These are phyloP conservation scores for Sisor rabdophorus DNA, from an alignment of 2,113 vertebrate genomes.

Conservation along the genomic window DNA sequence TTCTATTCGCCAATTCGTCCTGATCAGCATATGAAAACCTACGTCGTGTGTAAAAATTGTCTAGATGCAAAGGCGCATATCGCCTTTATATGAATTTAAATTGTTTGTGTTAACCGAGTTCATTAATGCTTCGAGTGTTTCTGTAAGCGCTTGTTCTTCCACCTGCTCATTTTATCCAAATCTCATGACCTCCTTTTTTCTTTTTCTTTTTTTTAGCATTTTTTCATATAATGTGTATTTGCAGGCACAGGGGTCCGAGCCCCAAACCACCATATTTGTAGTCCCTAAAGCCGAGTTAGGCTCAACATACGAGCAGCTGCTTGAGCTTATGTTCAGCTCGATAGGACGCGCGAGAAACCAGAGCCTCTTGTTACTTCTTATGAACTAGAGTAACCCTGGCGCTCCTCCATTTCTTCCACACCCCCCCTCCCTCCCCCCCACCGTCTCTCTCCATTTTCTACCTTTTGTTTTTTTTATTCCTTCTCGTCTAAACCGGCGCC, in stretches of 20 bases:
- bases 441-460: neutral
- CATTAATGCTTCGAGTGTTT: too few species aligned
- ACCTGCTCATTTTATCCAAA: too few species aligned
- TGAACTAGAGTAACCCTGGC: slow-evolving; percentile 41
- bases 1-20: neutral
- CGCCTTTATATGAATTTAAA: too few species aligned
- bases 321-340: neutral
- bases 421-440: too few species aligned
- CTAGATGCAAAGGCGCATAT: too few species aligned
- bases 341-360: slow-evolving; percentile 20
- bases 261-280: neutral
- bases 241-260: neutral
- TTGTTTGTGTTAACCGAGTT: too few species aligned
- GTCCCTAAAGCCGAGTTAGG: neutral
- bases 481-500: slow-evolving; percentile 1
- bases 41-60: too few species aligned
- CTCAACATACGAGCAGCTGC: neutral
- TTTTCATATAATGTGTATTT: neutral
- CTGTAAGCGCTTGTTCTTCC: too few species aligned
- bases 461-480: slow-evolving; percentile 34
- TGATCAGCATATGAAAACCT: too few species aligned
- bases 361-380: slow-evolving; percentile 10
- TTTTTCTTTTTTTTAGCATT: neutral
- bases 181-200: neutral
- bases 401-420: too few species aligned